Evolutionary conservation across 2,113 vertebrate species (phyloP).

Genomic region (Amphilophus citrinellus): DNA sequence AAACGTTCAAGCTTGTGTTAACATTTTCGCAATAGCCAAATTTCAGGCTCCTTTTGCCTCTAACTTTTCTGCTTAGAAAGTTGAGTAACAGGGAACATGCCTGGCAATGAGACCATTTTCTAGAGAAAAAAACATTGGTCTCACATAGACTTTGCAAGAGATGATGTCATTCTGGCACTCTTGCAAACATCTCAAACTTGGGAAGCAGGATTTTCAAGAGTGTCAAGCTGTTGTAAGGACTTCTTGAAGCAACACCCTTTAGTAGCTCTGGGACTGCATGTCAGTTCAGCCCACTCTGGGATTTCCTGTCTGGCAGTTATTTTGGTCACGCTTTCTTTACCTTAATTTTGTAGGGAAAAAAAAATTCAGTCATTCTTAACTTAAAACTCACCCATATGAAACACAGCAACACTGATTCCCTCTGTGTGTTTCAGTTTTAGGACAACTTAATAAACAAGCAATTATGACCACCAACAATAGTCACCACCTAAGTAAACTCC

Average conservation of each 20-base stretch:
- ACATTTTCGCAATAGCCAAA: constrained; percentile 44
- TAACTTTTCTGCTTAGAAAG: constrained; percentile 19
- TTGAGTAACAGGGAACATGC: constrained; percentile 59
- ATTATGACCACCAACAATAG: neutral
- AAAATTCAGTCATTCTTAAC: constrained; percentile 26
- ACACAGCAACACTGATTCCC: neutral
- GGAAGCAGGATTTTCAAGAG: constrained; percentile 43
- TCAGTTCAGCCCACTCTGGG: constrained; percentile 28
- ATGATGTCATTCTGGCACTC: constrained; percentile 22
- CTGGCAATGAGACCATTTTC: constrained; percentile 30
- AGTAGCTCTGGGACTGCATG: constrained; percentile 11
- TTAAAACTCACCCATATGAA: neutral
- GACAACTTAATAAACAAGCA: neutral
- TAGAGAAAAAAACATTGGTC: constrained; percentile 25
- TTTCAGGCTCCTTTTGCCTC: constrained; percentile 27
- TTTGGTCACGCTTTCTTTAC: constrained; percentile 30
- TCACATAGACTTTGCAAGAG: constrained; percentile 13
- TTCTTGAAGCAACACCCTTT: constrained; percentile 46
- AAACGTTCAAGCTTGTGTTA: constrained; percentile 23
- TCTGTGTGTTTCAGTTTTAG: neutral
- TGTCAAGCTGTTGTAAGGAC: constrained; percentile 27
- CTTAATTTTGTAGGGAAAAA: constrained; percentile 25
- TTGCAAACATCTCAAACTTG: constrained; percentile 31
- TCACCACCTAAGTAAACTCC: constrained; percentile 2
- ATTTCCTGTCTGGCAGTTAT: constrained; percentile 54